Conservation (phyloP, 2,113 vertebrate species). For the Tursiops truncatus region DNA sequence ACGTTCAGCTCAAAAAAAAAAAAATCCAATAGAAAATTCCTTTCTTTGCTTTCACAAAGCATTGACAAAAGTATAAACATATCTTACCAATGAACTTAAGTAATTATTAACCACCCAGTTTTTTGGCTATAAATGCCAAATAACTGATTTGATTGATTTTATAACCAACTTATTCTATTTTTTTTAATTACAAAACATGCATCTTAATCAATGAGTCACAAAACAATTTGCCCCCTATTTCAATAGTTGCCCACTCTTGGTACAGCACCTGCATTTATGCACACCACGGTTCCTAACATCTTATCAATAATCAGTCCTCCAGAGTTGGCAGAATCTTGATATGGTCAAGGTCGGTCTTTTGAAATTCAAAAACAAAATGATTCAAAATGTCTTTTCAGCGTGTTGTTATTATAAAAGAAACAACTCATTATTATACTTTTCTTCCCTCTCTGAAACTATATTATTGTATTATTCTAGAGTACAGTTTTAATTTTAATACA, state of each 20-base stretch:
- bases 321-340: not conserved
- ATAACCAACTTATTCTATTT: not conserved
- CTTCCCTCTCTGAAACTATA: not conserved
- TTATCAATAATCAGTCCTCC: not conserved
- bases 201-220: not conserved
- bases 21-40: not conserved
- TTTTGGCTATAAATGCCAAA: not conserved
- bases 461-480: not conserved
- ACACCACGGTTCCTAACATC: not conserved
- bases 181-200: not conserved
- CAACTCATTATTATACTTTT: not conserved
- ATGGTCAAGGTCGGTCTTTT: not conserved
- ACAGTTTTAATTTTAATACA: not conserved
- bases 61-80: not conserved
- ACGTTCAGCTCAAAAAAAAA: not conserved
- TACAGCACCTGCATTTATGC: not conserved
- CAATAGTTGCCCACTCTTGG: not conserved
- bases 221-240: not conserved
- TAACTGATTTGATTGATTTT: not conserved
- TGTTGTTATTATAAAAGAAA: slow-evolving; percentile 17
- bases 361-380: not conserved
- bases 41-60: not conserved
- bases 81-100: not conserved
- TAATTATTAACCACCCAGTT: not conserved
- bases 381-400: not conserved